A percentile compares a stretch with the other conserved stretches of the same genome.
These are phyloP conservation scores for Carapus acus DNA, from an alignment of 2,797 vertebrate species.

Conservation along the genomic window DNA sequence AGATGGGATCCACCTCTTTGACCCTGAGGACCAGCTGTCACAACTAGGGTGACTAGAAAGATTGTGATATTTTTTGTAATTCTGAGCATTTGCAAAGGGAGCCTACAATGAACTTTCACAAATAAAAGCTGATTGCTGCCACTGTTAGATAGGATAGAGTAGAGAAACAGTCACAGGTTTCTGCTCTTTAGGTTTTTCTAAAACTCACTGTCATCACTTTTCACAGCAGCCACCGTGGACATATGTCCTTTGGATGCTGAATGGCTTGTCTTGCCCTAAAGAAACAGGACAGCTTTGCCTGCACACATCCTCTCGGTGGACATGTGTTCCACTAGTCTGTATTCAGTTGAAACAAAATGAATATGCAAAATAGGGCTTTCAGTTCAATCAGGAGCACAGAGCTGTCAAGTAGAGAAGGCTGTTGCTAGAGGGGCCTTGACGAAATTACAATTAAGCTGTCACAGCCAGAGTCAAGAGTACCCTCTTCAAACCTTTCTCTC, in stretches of 20 bases:
- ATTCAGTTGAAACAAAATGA: slow-evolving; percentile 47
- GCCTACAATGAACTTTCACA: too few relatives aligned
- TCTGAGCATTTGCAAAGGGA: too few relatives aligned
- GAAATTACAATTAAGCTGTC: slow-evolving; percentile 78
- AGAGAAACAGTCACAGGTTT: too few relatives aligned
- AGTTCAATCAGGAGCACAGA: slow-evolving; percentile 63
- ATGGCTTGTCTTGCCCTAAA: slow-evolving; percentile 12
- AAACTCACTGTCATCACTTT: slow-evolving; percentile 9
- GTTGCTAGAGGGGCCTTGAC: slow-evolving; percentile 69
- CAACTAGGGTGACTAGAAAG: too few relatives aligned
- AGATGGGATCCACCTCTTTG: too few relatives aligned
- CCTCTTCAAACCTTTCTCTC: slow-evolving; percentile 74
- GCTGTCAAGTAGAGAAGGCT: slow-evolving; percentile 65
- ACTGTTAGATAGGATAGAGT: too few relatives aligned
- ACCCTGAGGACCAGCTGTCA: too few relatives aligned
- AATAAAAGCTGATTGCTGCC: too few relatives aligned
- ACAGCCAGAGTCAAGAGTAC: slow-evolving; percentile 74
- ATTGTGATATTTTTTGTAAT: too few relatives aligned
- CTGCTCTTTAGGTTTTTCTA: slow-evolving; percentile 4
- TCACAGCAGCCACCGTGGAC: slow-evolving; percentile 19
- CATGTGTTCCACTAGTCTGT: slow-evolving; percentile 38
- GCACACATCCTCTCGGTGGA: slow-evolving; percentile 25
- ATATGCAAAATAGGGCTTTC: slow-evolving; percentile 66
- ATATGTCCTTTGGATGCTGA: slow-evolving; percentile 11
- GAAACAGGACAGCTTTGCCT: slow-evolving; percentile 10